A percentile compares a stretch with the other conserved stretches of the same genome.
Evolutionary conservation across 2,888 invertebrate species (phyloP).

Genomic region (Lymantria monacha): DNA sequence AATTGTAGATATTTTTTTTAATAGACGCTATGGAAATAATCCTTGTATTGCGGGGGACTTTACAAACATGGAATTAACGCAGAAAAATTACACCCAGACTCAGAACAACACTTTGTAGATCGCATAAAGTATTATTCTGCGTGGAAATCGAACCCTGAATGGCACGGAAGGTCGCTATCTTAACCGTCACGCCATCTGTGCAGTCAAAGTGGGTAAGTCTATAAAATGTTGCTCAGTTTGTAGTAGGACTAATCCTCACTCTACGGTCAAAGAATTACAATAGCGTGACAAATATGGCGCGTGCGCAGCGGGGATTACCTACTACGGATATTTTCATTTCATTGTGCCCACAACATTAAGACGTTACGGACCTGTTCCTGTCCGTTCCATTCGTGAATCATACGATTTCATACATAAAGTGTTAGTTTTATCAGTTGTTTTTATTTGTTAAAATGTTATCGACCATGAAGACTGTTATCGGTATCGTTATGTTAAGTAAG

Average conservation of each 20-base stretch:
- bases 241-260: not conserved
- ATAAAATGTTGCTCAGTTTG: not conserved
- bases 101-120: no score
- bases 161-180: no score
- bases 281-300: constrained; percentile 18
- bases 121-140: no score
- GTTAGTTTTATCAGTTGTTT: constrained; percentile 11
- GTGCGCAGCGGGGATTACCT: constrained; percentile 18
- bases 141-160: no score
- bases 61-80: no score
- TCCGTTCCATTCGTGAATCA: not conserved
- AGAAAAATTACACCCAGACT: no score
- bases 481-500: constrained; percentile 52
- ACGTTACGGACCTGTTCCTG: constrained; percentile 3
- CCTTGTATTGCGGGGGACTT: no score
- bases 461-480: constrained; percentile 52
- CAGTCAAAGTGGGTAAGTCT: not conserved
- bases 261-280: constrained; percentile 11
- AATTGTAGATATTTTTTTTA: no score
- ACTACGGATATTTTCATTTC: constrained; percentile 1
- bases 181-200: no score
- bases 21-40: no score
- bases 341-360: constrained; percentile 3
- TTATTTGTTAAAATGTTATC: constrained; percentile 11
- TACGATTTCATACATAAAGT: constrained; percentile 14